phyloP scores from a whole-genome alignment of 1,140 invertebrate genomes.

The Calliopsis andreniformis region DNA sequence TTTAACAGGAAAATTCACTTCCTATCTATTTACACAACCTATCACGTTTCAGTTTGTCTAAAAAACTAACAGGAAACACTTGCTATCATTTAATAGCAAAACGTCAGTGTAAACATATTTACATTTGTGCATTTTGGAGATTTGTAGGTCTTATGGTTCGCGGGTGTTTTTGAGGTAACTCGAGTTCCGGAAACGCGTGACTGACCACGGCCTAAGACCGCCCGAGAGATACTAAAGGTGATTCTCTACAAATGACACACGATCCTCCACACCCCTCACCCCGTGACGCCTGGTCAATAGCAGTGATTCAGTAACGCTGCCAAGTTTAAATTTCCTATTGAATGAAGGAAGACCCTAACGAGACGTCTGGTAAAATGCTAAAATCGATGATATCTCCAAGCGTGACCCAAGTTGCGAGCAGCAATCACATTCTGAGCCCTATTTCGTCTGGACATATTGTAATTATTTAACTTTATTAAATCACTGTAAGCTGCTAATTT shows the following conservation, averaged over 20 bases:
- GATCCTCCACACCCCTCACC: constrained; percentile 57
- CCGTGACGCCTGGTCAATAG: constrained; percentile 67
- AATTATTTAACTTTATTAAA: too few species aligned
- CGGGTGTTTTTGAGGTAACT: constrained; percentile 1
- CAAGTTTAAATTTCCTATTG: constrained; percentile 37
- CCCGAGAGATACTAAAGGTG: constrained; percentile 70
- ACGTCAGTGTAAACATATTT: too few species aligned
- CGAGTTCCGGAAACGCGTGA: constrained; percentile 63
- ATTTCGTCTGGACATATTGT: too few species aligned
- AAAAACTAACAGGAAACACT: too few species aligned
- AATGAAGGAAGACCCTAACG: constrained; percentile 35
- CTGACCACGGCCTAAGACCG: constrained; percentile 66
- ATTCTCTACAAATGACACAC: constrained; percentile 78
- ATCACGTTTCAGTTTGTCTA: too few species aligned
- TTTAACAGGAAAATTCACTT: too few species aligned
- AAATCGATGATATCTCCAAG: constrained; percentile 4
- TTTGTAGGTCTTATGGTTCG: not conserved
- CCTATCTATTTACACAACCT: too few species aligned
- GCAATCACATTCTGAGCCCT: too few species aligned
- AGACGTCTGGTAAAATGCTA: constrained; percentile 1
- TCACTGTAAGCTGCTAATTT: too few species aligned
- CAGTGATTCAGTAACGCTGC: constrained; percentile 48
- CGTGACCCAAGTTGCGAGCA: not conserved
- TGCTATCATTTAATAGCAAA: too few species aligned
- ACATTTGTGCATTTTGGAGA: constrained; percentile 22